phyloP scores from a whole-genome alignment of 2,888 invertebrate genomes.

The Apodemia zela region DNA sequence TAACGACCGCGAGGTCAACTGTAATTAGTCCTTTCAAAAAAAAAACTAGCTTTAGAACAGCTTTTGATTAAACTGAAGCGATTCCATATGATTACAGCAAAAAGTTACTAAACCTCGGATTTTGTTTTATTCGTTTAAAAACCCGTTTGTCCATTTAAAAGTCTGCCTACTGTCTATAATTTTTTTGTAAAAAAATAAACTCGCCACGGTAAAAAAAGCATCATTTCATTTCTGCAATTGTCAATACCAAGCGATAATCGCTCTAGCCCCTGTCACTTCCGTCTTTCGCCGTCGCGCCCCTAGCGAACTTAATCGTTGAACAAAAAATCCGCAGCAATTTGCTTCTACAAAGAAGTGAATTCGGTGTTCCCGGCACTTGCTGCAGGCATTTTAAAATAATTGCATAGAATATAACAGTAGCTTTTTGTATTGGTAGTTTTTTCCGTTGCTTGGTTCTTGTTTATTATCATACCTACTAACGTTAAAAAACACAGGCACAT shows the following conservation, averaged over 20 bases:
- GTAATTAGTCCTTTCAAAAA: too few species aligned
- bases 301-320: conserved; percentile 38
- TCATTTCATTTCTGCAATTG: conserved; percentile 37
- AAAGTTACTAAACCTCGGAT: too few species aligned
- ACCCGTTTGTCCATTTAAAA: background rate
- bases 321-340: conserved; percentile 41
- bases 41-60: too few species aligned
- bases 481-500: too few species aligned
- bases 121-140: too few species aligned
- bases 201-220: conserved; percentile 12
- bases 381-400: conserved; percentile 25
- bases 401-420: conserved; percentile 15
- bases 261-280: conserved; percentile 37
- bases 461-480: too few species aligned
- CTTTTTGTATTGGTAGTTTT: background rate
- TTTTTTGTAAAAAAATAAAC: background rate
- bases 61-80: too few species aligned
- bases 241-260: conserved; percentile 40
- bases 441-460: too few species aligned
- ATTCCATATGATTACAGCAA: too few species aligned
- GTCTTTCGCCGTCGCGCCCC: conserved; percentile 25
- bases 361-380: conserved; percentile 32
- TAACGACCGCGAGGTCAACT: too few species aligned
- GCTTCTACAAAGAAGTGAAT: conserved; percentile 37
- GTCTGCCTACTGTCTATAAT: background rate